Percentiles rank a stretch among this genome's conserved stretches.
phyloP scores from a whole-genome alignment of 2,888 invertebrate genomes.

The Brachyptera risi region DNA sequence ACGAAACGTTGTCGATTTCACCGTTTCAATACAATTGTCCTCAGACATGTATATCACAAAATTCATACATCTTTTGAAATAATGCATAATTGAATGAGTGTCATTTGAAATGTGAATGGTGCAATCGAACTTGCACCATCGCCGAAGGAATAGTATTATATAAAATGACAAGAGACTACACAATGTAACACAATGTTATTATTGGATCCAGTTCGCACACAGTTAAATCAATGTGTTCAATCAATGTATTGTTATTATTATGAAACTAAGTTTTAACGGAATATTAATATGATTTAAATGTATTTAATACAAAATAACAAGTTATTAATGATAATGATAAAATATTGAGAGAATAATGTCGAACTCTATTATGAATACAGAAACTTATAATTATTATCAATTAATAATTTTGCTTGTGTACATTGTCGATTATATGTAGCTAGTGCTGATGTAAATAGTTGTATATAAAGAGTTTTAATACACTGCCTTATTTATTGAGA shows the following conservation, averaged over 20 bases:
- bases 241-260: not conserved
- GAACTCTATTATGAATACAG: not conserved
- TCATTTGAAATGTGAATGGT: too few relatives aligned
- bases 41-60: too few relatives aligned
- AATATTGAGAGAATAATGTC: not conserved
- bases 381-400: slow-evolving; percentile 4
- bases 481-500: slow-evolving; percentile 35
- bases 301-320: not conserved
- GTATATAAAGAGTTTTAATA: slow-evolving; percentile 34
- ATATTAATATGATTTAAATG: not conserved
- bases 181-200: too few relatives aligned
- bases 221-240: too few relatives aligned
- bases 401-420: slow-evolving; percentile 23
- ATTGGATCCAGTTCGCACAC: too few relatives aligned
- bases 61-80: too few relatives aligned
- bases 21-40: too few relatives aligned
- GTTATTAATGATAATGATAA: not conserved
- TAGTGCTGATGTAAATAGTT: slow-evolving; percentile 32
- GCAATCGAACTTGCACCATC: too few relatives aligned
- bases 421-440: slow-evolving; percentile 22
- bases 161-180: too few relatives aligned
- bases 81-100: too few relatives aligned
- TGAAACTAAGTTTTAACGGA: not conserved
- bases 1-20: too few relatives aligned
- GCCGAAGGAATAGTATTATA: too few relatives aligned